Evolutionary conservation across 2,888 invertebrate genomes (phyloP).

Genomic region (Agrenia bidenticulata): DNA sequence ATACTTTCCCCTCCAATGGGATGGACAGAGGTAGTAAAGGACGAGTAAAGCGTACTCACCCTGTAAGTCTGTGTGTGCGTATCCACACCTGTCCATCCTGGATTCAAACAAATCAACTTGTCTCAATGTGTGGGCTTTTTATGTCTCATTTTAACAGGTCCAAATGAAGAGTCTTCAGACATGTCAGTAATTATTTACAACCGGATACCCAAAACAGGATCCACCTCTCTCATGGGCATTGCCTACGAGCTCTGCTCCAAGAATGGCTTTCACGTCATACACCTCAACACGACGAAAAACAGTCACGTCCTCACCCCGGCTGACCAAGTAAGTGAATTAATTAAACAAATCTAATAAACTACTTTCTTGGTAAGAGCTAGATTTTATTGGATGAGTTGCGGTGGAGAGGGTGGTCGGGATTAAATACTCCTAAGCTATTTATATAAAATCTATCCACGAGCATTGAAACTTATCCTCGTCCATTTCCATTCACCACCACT

Average conservation of each 20-base stretch:
- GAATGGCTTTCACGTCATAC: constrained; percentile 78
- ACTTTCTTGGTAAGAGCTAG: neutral
- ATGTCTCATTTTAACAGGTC: constrained; percentile 31
- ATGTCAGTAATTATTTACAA: constrained; percentile 87
- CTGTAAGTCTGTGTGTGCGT: too few species aligned
- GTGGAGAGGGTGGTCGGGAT: neutral
- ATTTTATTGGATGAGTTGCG: neutral
- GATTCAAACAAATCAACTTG: too few species aligned
- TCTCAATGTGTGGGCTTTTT: too few species aligned
- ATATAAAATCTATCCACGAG: too few species aligned
- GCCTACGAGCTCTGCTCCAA: constrained; percentile 80
- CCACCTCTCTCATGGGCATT: constrained; percentile 91
- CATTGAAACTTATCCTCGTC: too few species aligned
- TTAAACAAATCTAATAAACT: constrained; percentile 16
- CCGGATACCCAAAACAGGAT: constrained; percentile 94
- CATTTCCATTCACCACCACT: too few species aligned
- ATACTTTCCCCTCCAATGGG: neutral
- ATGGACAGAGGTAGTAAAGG: too few species aligned
- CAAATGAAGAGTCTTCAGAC: constrained; percentile 56
- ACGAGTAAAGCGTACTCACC: too few species aligned
- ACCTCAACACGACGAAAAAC: constrained; percentile 94
- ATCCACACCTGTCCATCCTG: too few species aligned
- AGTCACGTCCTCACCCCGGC: constrained; percentile 90
- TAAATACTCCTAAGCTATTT: too few species aligned
- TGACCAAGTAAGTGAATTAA: constrained; percentile 69